phyloP scores from a whole-genome alignment of 2,113 vertebrate species.

The Platichthys flesus region DNA sequence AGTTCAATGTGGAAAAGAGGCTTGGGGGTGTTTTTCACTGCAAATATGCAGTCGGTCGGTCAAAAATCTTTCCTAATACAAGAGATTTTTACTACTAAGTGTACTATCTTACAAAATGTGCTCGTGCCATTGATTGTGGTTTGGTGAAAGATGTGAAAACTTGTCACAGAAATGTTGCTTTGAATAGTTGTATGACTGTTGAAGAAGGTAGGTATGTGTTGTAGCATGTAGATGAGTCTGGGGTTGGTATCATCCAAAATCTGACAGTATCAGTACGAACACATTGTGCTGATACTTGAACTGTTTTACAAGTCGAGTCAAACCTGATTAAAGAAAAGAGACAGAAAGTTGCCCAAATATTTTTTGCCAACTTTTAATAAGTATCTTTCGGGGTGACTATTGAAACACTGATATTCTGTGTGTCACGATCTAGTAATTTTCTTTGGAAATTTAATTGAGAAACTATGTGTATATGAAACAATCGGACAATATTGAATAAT shows the following conservation, averaged over 20 bases:
- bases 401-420: conserved; percentile 1
- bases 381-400: background rate
- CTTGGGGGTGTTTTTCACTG: background rate
- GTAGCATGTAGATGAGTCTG: conserved; percentile 19
- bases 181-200: conserved; percentile 34
- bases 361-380: background rate
- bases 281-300: background rate
- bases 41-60: conserved; percentile 2
- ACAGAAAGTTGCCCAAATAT: background rate
- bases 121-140: conserved; percentile 55
- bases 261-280: background rate
- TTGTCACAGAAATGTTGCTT: conserved; percentile 29
- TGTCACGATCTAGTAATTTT: conserved; percentile 2
- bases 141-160: conserved; percentile 46
- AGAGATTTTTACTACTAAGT: conserved; percentile 28
- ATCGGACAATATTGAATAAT: conserved; percentile 18
- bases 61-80: conserved; percentile 23
- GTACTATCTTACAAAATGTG: conserved; percentile 40
- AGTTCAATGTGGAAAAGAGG: background rate
- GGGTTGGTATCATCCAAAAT: conserved; percentile 30
- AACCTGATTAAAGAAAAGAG: background rate
- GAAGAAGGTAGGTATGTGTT: conserved; percentile 18
- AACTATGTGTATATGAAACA: conserved; percentile 12
- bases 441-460: background rate
- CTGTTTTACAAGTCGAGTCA: background rate